A percentile compares a stretch with the other conserved stretches of the same genome.
These are phyloP conservation scores for Bombus sibiricus DNA, from an alignment of 1,140 invertebrate species.

Conservation along the genomic window DNA sequence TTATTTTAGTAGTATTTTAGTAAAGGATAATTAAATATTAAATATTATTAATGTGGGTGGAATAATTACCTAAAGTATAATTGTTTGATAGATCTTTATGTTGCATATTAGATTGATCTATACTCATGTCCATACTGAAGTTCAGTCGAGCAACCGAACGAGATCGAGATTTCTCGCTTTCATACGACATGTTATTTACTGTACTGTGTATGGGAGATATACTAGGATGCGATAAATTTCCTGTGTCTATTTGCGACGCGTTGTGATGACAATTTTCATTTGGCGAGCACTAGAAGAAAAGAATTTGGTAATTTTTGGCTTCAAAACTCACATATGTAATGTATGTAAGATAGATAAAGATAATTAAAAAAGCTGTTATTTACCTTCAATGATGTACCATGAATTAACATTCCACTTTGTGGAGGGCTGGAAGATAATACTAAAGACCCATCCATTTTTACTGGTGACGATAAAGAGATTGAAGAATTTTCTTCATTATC, in stretches of 20 bases:
- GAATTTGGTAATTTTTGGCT: background rate
- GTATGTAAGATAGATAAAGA: background rate
- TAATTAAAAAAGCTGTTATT: slow-evolving; percentile 12
- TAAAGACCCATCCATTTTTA: slow-evolving; percentile 62
- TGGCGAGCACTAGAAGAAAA: slow-evolving; percentile 23
- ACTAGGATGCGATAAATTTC: slow-evolving; percentile 70
- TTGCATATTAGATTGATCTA: slow-evolving; percentile 61
- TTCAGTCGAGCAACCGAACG: slow-evolving; percentile 70
- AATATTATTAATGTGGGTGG: background rate
- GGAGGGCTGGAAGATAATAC: slow-evolving; percentile 69
- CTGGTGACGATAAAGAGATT: slow-evolving; percentile 66
- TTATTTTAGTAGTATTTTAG: background rate
- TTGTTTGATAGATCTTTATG: slow-evolving; percentile 50
- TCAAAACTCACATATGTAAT: background rate
- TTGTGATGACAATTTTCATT: slow-evolving; percentile 51
- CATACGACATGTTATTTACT: slow-evolving; percentile 66
- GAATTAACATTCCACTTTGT: slow-evolving; percentile 76
- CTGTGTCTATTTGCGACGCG: slow-evolving; percentile 62
- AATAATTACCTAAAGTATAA: slow-evolving; percentile 47
- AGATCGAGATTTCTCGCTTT: slow-evolving; percentile 69
- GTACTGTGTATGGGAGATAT: slow-evolving; percentile 75
- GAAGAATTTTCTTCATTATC: slow-evolving; percentile 71
- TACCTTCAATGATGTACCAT: slow-evolving; percentile 75
- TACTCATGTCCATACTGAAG: slow-evolving; percentile 75
- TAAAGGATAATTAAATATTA: slow-evolving; percentile 15